Conservation (phyloP, 2,888 invertebrate species). For the Tipula unca region DNA sequence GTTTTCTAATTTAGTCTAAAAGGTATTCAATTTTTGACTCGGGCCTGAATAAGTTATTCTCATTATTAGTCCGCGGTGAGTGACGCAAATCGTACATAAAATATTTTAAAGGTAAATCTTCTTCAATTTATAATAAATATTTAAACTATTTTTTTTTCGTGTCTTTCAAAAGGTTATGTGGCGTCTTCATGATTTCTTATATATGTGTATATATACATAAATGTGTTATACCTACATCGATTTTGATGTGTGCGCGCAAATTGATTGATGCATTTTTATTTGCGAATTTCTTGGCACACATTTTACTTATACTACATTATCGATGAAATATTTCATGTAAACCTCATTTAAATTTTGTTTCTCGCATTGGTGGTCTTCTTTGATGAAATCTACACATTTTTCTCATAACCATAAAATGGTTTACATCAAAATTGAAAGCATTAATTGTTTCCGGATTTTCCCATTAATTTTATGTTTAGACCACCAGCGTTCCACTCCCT, state of each 20-base stretch:
- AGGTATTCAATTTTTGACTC: not conserved
- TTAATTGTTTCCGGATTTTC: too few relatives aligned
- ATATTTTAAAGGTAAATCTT: not conserved
- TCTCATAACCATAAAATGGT: not conserved
- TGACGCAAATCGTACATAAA: not conserved
- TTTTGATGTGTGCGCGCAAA: not conserved
- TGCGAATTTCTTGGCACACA: not conserved
- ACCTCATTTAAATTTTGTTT: not conserved
- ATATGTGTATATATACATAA: too few relatives aligned
- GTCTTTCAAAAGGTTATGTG: not conserved
- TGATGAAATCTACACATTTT: not conserved
- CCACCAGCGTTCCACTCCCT: too few relatives aligned
- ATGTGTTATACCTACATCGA: not conserved
- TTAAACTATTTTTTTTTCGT: not conserved
- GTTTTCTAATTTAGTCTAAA: not conserved
- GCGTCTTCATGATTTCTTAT: not conserved
- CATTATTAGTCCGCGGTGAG: not conserved
- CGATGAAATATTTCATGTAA: not conserved
- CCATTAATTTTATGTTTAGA: too few relatives aligned
- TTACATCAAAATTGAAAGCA: too few relatives aligned
- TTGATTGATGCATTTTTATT: not conserved
- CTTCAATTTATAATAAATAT: not conserved
- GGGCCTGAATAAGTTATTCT: not conserved
- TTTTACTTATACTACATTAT: not conserved
- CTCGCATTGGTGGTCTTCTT: not conserved